phyloP scores from a whole-genome alignment of 2,113 vertebrate species.

The Peromyscus californicus region DNA sequence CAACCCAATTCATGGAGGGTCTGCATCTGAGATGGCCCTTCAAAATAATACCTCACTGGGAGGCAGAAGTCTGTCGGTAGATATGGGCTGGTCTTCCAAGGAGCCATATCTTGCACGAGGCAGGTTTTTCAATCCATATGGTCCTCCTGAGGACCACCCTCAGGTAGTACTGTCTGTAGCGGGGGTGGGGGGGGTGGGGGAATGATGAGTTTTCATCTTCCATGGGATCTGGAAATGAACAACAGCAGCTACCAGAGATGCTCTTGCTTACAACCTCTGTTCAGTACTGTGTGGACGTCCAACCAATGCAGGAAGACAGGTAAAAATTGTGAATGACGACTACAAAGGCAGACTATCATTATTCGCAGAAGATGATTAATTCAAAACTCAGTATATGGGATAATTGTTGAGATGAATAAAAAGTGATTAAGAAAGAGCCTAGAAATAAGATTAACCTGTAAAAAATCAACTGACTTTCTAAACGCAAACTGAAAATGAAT shows the following conservation, averaged over 20 bases:
- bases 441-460: not conserved
- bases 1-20: not conserved
- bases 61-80: not conserved
- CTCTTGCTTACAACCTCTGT: not conserved
- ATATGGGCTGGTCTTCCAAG: not conserved
- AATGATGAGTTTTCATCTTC: not conserved
- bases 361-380: not conserved
- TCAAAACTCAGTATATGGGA: not conserved
- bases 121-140: not conserved
- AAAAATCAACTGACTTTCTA: not conserved
- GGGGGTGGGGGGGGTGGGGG: too few relatives aligned
- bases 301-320: not conserved
- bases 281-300: not conserved
- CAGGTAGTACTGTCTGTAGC: not conserved
- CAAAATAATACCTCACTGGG: not conserved
- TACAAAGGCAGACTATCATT: not conserved
- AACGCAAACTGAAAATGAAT: not conserved
- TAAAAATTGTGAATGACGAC: not conserved
- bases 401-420: constrained; percentile 39
- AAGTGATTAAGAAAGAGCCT: constrained; percentile 13
- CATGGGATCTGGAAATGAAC: not conserved
- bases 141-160: not conserved
- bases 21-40: not conserved
- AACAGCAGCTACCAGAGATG: not conserved
- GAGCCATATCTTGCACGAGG: not conserved